Base-by-base conservation (phyloP, 2,113 vertebrate species). In the Pterocles burchelli region DNA sequence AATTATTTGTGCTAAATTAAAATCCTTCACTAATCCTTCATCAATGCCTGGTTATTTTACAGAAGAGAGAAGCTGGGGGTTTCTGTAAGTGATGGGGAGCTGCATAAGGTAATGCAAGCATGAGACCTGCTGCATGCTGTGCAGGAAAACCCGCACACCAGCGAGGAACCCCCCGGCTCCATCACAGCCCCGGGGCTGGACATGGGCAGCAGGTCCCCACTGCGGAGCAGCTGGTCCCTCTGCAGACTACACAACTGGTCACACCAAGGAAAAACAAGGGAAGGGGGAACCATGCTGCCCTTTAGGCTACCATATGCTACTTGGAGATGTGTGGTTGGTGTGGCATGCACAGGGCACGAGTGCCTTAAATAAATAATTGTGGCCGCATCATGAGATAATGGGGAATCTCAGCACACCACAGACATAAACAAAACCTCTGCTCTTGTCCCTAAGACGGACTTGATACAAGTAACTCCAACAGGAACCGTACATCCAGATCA, bases 1-100 rank as follows among this genome's bases (percentile, higher is more conserved):
- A 94, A 94, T 92, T 93, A 93, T 90, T 86, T 84, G 75, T 77
- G 72, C 72, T 84, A 88, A 93, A 95, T 78, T 90, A 90, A 97
- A 97, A 94, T 57, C 88, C 70, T 38, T 84, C 65, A 36, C 79
- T 94, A 95, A 96, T 92, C 90, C 88, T 93, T 91, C 80, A 78
- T 88, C 92, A 77, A 31, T 17, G 82, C 38, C 67, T 71, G 67
- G 59, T 88, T 79, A 67, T 74, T 90, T 71, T 51, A 59, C 75
- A 55, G 57, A 59, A 19, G 38, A 73, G 38, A 82, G n/a, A 70
- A 89, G 62, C 59, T 1, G 8, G 3, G 22, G 54, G 63, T 55
- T 83, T 62, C 82, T 80, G 33, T 46, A 54, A 80, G 11, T 10
- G 45, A 49, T 43, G 51, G 63, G 86, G 70, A 88, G 67, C 62